Evolutionary conservation across 92 coral and sea anemone genomes (phyloP).

Genomic region (Zoanthus solanderi): DNA sequence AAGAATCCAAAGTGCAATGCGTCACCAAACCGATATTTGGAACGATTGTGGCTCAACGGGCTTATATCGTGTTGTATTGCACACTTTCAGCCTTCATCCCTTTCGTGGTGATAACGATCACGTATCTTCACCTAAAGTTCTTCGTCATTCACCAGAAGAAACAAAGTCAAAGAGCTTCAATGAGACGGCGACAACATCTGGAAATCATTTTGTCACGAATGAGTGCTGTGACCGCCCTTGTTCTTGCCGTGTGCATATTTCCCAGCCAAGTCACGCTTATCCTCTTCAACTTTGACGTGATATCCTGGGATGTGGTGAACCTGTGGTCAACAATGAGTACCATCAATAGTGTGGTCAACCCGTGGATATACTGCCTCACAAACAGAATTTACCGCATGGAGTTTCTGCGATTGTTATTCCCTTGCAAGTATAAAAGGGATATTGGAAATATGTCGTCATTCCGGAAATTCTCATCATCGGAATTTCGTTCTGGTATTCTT

Average conservation of each 20-base stretch:
- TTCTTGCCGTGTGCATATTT: conserved; percentile 16
- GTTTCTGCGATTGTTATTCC: background rate
- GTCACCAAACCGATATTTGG: conserved; percentile 4
- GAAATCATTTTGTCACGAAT: conserved; percentile 20
- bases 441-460: background rate
- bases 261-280: conserved; percentile 29
- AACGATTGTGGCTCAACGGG: background rate
- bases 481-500: background rate
- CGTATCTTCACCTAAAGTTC: conserved; percentile 9
- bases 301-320: conserved; percentile 39
- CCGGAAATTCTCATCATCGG: background rate
- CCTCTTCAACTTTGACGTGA: conserved; percentile 15
- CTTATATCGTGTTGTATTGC: conserved; percentile 15
- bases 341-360: conserved; percentile 30
- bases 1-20: conserved; percentile 5
- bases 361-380: conserved; percentile 30
- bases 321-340: conserved; percentile 23
- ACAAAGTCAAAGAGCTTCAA: background rate
- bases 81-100: conserved; percentile 18
- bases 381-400: conserved; percentile 27
- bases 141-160: background rate
- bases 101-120: conserved; percentile 11
- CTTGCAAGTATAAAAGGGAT: background rate
- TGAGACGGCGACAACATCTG: conserved; percentile 16
- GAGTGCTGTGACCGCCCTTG: conserved; percentile 32